Base-by-base conservation (phyloP, 2,888 invertebrate species). In the Lepidochrysops patricia region DNA sequence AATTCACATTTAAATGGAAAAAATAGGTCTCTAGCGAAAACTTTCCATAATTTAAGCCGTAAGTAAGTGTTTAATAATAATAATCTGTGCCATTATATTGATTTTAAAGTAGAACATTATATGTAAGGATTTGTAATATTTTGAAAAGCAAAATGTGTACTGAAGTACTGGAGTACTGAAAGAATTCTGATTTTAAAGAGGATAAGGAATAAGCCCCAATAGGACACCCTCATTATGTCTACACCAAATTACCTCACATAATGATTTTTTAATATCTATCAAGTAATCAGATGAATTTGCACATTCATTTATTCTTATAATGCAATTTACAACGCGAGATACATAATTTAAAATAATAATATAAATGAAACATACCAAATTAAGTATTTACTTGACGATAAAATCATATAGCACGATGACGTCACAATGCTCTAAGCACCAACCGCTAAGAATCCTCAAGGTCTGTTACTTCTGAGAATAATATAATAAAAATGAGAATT, bases 361-460 rank as follows among this genome's bases (percentile, higher is more conserved):
- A n/a, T n/a, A n/a, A n/a, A n/a, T 43, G 43, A 43, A 43, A 43
- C 9, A 23, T 23, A 43, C 19, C 7, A 43, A 43, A 19, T 19
- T 23, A 43, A 43, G 43, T 37, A 15, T 2, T 43, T 19, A 19
- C 5, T 9, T 9, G 0, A 15, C 43, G 19, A 43, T 43, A 43
- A 43, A 43, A 43, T 23, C 43, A 43, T 43, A 43, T 43, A 43
- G 19, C 43, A 43, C 43, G 4, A 43, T 43, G 43, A 43, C 43
- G 43, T 19, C 19, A 43, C 43, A 29, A 29, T 29, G 7, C 9
- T 1, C 19, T 9, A 9, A 54, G 29, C 15, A 32, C 27, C 32
- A 32, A 32, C 32, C 54, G 12, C 26, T 15, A 29, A 54, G 54
- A 54, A 54, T 54, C 54, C 19, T 29, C 54, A 54, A 54, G 54